Evolutionary conservation across 2,888 invertebrate species (phyloP), one percentile per base, ranked within the genome.

Genomic region (Folsomia candida): DNA sequence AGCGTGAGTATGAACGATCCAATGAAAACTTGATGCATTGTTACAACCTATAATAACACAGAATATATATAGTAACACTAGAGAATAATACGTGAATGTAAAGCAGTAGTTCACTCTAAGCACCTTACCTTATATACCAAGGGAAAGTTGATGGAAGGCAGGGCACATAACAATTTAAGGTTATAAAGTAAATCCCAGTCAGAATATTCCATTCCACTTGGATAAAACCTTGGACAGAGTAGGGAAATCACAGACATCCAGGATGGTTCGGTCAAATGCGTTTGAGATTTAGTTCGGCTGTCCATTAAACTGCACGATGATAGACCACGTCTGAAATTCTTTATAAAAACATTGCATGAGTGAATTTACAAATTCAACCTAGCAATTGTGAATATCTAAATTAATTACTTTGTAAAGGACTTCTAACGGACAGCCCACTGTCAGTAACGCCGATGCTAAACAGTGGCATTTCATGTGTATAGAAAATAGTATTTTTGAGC

Each of bases 381-480:
- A 18, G 11, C 25, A n/a, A 25, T 66, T 54, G 26, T 58, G 29
- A 51, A n/a, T 54, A 20, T 54, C 6, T 14, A 4, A 54, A 14
- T 4, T 65, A 76, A 73, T 69, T 80, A 91, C 92, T 87, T 93
- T 92, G 82, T 90, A 88, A 51, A 93, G 85, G 75, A 88, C 87
- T 80, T 91, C 90, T 57, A 93, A 83, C 0, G 91, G 89, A 14
- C 90, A 88, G 0, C 91, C 92, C 72, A 92, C 87, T 61, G 91
- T 85, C 11, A 92, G 83, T 18, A 93, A 85, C 73, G 91, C 91
- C 74, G 88, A 87, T 79, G 91, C 88, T 61, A 93, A 84, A 80
- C 92, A 90, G 78, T 90, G 88, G 82, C 93, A 92, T 82, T 93
- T 93, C 0, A 91, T 88, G 81, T 93, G 93, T 18, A 93, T 88